Percentiles rank a stretch among this genome's conserved stretches.
These are phyloP conservation scores for Mus caroli DNA, from an alignment of 2,797 vertebrate genomes.

Conservation along the genomic window DNA sequence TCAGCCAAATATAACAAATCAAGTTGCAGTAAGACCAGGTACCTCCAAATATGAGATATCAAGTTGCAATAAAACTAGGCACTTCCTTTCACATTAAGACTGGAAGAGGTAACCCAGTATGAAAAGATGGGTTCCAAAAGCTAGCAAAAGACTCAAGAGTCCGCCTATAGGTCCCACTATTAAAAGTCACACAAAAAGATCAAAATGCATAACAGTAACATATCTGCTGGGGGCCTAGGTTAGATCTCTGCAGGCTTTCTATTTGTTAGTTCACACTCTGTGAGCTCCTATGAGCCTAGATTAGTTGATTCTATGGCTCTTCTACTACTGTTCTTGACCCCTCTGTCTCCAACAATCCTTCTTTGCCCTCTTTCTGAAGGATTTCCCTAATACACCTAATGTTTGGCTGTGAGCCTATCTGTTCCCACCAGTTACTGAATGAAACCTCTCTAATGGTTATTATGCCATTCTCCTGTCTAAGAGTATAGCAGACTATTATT, in stretches of 20 bases:
- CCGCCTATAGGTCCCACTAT: neutral
- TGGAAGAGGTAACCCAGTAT: neutral
- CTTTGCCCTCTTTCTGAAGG: neutral
- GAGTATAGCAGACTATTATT: neutral
- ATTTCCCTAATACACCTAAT: neutral
- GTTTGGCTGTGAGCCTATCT: neutral
- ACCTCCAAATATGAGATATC: neutral
- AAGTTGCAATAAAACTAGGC: neutral
- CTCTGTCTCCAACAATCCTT: neutral
- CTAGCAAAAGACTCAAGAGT: neutral
- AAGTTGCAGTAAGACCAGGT: neutral
- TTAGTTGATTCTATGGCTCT: neutral
- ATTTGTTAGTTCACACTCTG: neutral
- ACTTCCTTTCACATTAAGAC: neutral
- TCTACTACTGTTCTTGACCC: neutral
- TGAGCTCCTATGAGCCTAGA: neutral
- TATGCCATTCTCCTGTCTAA: neutral
- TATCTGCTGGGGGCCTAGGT: neutral
- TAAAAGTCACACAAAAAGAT: neutral
- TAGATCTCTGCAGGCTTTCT: neutral
- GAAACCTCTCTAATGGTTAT: neutral
- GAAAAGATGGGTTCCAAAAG: neutral
- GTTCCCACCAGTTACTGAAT: neutral
- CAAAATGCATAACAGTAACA: neutral
- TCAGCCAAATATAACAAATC: neutral